Conservation (phyloP, 1,140 invertebrate genomes). For the Schlechtendalia chinensis region DNA sequence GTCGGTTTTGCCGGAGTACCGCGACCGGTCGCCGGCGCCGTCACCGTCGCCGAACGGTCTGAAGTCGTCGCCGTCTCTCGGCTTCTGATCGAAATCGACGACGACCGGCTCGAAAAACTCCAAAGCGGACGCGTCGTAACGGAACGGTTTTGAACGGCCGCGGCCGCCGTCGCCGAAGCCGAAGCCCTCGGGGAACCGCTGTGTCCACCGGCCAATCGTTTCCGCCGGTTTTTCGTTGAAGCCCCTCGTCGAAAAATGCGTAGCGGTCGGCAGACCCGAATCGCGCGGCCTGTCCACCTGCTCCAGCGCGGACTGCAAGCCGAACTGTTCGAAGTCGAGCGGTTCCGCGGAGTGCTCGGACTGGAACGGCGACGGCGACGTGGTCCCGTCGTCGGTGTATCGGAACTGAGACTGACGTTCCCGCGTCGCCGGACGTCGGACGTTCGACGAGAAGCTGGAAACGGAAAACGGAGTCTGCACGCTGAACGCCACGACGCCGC, state of each 20-base stretch:
- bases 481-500: constrained; percentile 4
- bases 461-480: constrained; percentile 35
- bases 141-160: not conserved
- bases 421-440: not conserved
- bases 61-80: not conserved
- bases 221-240: not conserved
- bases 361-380: not conserved
- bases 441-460: constrained; percentile 12
- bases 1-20: constrained; percentile 1
- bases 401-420: not conserved
- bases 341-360: not conserved
- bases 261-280: not conserved
- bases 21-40: not conserved
- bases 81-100: constrained; percentile 8
- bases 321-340: constrained; percentile 34
- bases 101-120: constrained; percentile 41
- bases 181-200: not conserved
- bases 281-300: not conserved
- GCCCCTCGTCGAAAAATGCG: not conserved
- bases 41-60: not conserved
- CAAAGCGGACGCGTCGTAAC: not conserved
- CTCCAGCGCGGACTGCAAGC: not conserved
- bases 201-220: not conserved
- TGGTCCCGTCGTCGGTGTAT: not conserved
- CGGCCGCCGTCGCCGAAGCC: not conserved